These are phyloP conservation scores for Petrocephalus microphthalmus DNA, from an alignment of 2,113 vertebrate genomes.

Conservation along the genomic window DNA sequence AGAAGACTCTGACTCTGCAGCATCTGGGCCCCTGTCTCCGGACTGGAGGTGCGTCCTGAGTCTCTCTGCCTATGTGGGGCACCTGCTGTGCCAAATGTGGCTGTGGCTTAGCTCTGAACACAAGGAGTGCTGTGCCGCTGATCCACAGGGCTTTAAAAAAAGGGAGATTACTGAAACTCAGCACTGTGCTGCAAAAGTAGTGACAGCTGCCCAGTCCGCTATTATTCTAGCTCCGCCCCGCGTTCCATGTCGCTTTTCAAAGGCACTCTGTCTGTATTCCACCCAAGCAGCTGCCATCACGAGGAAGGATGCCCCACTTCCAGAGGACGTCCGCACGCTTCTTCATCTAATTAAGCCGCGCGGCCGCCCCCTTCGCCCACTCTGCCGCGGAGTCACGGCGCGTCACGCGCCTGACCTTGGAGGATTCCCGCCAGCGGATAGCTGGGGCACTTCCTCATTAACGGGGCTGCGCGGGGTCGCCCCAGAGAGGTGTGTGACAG, in stretches of 20 bases:
- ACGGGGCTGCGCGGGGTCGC: constrained; percentile 26
- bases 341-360: constrained; percentile 72
- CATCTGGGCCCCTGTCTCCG: constrained; percentile 9
- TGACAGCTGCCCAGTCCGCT: constrained; percentile 46
- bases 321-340: constrained; percentile 66
- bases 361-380: constrained; percentile 54
- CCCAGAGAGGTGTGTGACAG: constrained; percentile 18
- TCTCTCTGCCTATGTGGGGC: constrained; percentile 44
- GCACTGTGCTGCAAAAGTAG: constrained; percentile 52
- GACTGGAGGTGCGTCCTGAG: constrained; percentile 18
- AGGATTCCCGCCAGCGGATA: constrained; percentile 40
- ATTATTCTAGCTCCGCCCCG: constrained; percentile 37
- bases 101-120: constrained; percentile 41
- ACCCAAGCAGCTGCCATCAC: constrained; percentile 60
- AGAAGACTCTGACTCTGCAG: neutral
- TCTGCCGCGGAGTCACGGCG: constrained; percentile 54
- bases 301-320: constrained; percentile 59
- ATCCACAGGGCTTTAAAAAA: constrained; percentile 48
- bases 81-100: constrained; percentile 53
- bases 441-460: constrained; percentile 23
- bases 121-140: constrained; percentile 43
- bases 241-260: constrained; percentile 53
- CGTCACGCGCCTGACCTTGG: constrained; percentile 57
- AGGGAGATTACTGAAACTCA: constrained; percentile 42
- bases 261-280: constrained; percentile 59